These are phyloP conservation scores for Coenonympha arcania DNA, from an alignment of 2,888 invertebrate species.

Conservation along the genomic window DNA sequence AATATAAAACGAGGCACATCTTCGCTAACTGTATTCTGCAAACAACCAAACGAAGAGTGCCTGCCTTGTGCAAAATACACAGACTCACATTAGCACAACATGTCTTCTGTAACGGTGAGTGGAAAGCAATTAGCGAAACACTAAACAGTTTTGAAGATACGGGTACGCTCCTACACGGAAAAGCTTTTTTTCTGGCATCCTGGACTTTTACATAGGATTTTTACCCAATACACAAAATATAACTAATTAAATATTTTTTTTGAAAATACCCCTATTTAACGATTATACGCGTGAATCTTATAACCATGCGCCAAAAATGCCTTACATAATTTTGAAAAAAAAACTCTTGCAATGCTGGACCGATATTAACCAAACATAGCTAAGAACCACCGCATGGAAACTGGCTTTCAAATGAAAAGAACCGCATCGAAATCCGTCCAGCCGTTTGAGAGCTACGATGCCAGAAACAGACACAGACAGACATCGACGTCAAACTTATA, in stretches of 20 bases:
- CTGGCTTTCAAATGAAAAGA: no score
- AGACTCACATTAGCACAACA: slow-evolving; percentile 26
- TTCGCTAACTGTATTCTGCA: slow-evolving; percentile 60
- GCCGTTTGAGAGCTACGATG: no score
- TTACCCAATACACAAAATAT: background rate
- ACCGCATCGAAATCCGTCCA: no score
- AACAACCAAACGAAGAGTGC: slow-evolving; percentile 50
- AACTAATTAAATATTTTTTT: background rate
- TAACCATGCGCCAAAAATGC: no score
- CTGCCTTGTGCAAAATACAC: slow-evolving; percentile 39
- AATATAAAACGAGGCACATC: slow-evolving; percentile 72
- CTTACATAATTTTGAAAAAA: no score
- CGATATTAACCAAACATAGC: no score
- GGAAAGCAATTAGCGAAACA: slow-evolving; percentile 11
- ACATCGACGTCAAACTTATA: no score
- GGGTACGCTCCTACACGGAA: background rate
- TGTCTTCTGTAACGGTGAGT: slow-evolving; percentile 60
- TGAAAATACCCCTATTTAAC: no score
- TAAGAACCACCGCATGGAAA: no score
- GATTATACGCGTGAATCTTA: no score
- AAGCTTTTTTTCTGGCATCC: background rate
- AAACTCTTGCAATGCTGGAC: no score
- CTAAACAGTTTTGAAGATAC: background rate
- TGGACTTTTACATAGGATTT: background rate
- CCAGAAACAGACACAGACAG: no score